These are phyloP conservation scores for Vollenhovia emeryi DNA, from an alignment of 1,140 invertebrate genomes.

Conservation along the genomic window DNA sequence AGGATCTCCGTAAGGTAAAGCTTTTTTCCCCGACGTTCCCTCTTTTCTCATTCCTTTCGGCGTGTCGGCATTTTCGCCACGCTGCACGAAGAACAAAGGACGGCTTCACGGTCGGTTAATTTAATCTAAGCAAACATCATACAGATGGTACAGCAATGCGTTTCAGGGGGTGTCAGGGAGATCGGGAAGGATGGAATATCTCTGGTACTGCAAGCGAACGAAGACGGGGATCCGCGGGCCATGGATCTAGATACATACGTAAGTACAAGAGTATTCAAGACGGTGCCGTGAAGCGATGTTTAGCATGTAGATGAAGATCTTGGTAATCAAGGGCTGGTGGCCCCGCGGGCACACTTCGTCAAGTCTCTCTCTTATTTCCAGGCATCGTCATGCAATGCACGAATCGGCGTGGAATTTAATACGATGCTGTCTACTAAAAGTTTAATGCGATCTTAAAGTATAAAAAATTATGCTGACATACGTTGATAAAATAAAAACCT, in stretches of 20 bases:
- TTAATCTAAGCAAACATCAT: conserved; percentile 85
- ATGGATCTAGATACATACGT: conserved; percentile 84
- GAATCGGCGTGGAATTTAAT: conserved; percentile 58
- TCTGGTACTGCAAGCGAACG: conserved; percentile 75
- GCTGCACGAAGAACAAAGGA: conserved; percentile 77
- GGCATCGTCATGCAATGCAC: conserved; percentile 63
- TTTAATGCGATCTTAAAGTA: not conserved
- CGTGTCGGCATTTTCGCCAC: conserved; percentile 23
- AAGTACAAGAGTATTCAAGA: conserved; percentile 84
- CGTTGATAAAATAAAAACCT: not conserved
- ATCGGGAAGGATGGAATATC: conserved; percentile 74
- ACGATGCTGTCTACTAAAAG: conserved; percentile 12
- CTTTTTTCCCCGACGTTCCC: conserved; percentile 22
- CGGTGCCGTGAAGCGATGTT: conserved; percentile 81
- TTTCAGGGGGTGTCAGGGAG: conserved; percentile 72
- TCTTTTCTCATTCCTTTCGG: conserved; percentile 54
- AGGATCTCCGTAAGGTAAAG: conserved; percentile 1
- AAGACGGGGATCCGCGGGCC: conserved; percentile 43
- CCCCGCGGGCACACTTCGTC: conserved; percentile 83
- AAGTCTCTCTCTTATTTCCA: conserved; percentile 82
- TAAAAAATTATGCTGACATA: not conserved
- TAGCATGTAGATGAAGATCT: conserved; percentile 86
- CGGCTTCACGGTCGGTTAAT: conserved; percentile 82
- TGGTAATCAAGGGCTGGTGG: conserved; percentile 83
- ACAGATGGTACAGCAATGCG: conserved; percentile 78